Evolutionary conservation across 2,113 vertebrate genomes (phyloP).

Genomic region (Tautogolabrus adspersus): DNA sequence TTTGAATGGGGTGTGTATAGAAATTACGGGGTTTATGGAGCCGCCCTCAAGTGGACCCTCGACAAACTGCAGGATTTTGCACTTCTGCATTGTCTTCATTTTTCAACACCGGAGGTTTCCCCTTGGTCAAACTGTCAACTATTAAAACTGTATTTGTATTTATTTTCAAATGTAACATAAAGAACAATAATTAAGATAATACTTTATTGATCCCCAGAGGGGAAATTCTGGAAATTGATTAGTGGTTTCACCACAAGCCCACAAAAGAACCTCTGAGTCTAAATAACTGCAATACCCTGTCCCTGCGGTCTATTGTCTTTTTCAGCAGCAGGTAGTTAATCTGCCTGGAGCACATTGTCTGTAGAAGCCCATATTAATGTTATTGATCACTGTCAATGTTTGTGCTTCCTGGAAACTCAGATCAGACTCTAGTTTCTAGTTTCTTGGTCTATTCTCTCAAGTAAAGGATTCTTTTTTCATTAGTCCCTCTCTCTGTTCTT

Average conservation of each 20-base stretch:
- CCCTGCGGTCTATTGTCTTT: constrained; percentile 55
- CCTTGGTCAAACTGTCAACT: no score
- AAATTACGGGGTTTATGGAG: no score
- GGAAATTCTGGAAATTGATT: no score
- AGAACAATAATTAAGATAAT: no score
- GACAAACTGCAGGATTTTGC: no score
- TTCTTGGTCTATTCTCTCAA: constrained; percentile 21
- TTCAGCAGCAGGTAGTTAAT: constrained; percentile 62
- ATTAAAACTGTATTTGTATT: no score
- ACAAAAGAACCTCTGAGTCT: background rate
- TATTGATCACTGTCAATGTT: constrained; percentile 83
- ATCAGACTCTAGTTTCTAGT: constrained; percentile 22
- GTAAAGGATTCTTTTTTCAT: constrained; percentile 73
- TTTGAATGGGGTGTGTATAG: no score
- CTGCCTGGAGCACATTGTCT: constrained; percentile 60
- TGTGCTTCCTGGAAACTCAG: constrained; percentile 50
- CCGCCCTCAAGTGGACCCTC: no score
- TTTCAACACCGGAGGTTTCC: no score
- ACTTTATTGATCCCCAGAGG: no score
- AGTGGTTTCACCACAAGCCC: constrained; percentile 10
- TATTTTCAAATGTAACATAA: no score
- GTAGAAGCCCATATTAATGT: constrained; percentile 76
- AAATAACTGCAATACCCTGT: constrained; percentile 37
- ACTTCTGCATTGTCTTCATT: no score
- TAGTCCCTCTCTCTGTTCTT: constrained; percentile 58